Evolutionary conservation across 2,888 invertebrate species (phyloP).

Genomic region (Dione juno): DNA sequence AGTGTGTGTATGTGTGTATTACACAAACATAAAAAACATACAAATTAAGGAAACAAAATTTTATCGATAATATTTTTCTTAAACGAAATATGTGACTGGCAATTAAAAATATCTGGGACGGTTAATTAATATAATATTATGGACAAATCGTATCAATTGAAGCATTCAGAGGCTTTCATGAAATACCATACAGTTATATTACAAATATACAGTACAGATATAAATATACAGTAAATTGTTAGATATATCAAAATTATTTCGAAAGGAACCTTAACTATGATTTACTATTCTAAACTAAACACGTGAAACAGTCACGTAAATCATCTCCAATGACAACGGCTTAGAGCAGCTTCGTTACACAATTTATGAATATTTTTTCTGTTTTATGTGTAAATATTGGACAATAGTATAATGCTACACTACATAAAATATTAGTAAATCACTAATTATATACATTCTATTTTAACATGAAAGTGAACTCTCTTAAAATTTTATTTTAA

Average conservation of each 20-base stretch:
- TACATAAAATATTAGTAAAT: background rate
- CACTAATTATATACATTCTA: background rate
- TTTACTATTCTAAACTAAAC: slow-evolving; percentile 25
- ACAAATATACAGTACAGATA: background rate
- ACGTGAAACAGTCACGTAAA: slow-evolving; percentile 24
- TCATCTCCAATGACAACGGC: slow-evolving; percentile 25
- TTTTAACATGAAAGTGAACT: too few species aligned
- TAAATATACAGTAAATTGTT: background rate
- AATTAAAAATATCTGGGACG: too few species aligned
- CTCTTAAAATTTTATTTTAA: too few species aligned
- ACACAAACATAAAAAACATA: too few species aligned
- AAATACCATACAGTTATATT: background rate
- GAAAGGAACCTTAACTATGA: slow-evolving; percentile 14
- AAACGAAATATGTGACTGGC: too few species aligned
- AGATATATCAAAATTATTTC: slow-evolving; percentile 15
- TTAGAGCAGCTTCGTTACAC: slow-evolving; percentile 19
- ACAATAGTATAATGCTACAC: background rate
- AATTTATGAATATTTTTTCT: slow-evolving; percentile 21
- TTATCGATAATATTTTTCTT: too few species aligned
- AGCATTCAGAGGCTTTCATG: background rate
- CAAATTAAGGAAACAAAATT: too few species aligned
- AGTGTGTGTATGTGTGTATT: too few species aligned
- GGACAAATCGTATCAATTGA: background rate
- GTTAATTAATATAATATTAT: too few species aligned
- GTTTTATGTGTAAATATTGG: background rate